phyloP scores from a whole-genome alignment of 2,888 invertebrate species.

The Pediacus dermestoides region DNA sequence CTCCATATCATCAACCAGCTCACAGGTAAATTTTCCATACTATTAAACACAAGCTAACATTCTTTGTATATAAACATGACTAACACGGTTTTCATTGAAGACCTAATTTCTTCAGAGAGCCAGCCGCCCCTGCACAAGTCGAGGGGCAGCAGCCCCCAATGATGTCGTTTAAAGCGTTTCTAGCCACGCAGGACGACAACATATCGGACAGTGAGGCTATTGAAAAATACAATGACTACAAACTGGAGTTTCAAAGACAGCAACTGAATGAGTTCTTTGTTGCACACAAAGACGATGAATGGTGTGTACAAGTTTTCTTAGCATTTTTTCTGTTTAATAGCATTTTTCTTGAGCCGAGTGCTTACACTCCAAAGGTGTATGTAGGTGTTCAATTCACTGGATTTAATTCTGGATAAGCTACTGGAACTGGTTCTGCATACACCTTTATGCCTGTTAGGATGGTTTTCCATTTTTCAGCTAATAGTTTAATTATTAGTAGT shows the following conservation, averaged over 20 bases:
- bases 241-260: slow-evolving; percentile 91
- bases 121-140: slow-evolving; percentile 41
- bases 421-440: neutral
- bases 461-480: too few species aligned
- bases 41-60: slow-evolving; percentile 10
- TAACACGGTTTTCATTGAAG: slow-evolving; percentile 33
- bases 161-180: slow-evolving; percentile 95
- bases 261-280: slow-evolving; percentile 98
- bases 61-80: slow-evolving; percentile 12
- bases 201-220: slow-evolving; percentile 97
- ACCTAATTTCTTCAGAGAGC: slow-evolving; percentile 53
- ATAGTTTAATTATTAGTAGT: too few species aligned
- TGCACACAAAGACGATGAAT: slow-evolving; percentile 99
- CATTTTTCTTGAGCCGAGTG: slow-evolving; percentile 8
- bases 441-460: too few species aligned
- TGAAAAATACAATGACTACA: slow-evolving; percentile 96
- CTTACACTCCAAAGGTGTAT: slow-evolving; percentile 15
- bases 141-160: slow-evolving; percentile 81
- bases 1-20: slow-evolving; percentile 44
- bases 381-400: too few species aligned
- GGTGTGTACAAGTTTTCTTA: slow-evolving; percentile 63
- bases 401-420: too few species aligned
- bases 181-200: slow-evolving; percentile 94
- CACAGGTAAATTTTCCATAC: slow-evolving; percentile 52
- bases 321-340: slow-evolving; percentile 1